These are phyloP conservation scores for Brachionus angularis DNA, from an alignment of 1,140 invertebrate species.

Conservation along the genomic window DNA sequence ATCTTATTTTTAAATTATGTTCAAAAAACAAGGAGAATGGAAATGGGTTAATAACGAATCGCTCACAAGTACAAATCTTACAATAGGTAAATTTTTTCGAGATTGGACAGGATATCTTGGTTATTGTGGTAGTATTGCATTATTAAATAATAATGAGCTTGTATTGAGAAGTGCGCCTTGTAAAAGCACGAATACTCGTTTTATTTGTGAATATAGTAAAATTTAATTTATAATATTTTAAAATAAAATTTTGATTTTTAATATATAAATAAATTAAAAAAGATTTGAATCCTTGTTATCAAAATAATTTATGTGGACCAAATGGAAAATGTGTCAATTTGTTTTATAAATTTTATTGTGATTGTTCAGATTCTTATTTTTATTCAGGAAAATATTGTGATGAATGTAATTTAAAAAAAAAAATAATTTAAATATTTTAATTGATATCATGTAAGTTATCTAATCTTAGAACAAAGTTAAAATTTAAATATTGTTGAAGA, in stretches of 20 bases:
- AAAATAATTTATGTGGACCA: conserved; percentile 14
- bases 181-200: conserved; percentile 15
- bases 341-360: conserved; percentile 6
- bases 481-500: no score
- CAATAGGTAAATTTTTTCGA: neutral
- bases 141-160: conserved; percentile 3
- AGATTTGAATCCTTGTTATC: conserved; percentile 29
- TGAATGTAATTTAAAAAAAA: neutral
- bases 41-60: conserved; percentile 7
- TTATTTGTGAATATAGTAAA: conserved; percentile 44
- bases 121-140: conserved; percentile 28
- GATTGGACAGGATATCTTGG: conserved; percentile 32
- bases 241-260: neutral
- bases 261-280: neutral
- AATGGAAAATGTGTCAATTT: conserved; percentile 37
- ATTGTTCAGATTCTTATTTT: conserved; percentile 15
- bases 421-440: conserved; percentile 1
- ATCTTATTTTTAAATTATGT: neutral
- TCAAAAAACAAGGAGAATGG: neutral
- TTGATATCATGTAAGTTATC: no score
- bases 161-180: conserved; percentile 28
- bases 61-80: neutral
- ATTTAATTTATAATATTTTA: neutral
- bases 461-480: no score
- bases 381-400: conserved; percentile 32